Evolutionary conservation across 2,888 invertebrate genomes (phyloP).

Genomic region (Pristionchus exspectatus): DNA sequence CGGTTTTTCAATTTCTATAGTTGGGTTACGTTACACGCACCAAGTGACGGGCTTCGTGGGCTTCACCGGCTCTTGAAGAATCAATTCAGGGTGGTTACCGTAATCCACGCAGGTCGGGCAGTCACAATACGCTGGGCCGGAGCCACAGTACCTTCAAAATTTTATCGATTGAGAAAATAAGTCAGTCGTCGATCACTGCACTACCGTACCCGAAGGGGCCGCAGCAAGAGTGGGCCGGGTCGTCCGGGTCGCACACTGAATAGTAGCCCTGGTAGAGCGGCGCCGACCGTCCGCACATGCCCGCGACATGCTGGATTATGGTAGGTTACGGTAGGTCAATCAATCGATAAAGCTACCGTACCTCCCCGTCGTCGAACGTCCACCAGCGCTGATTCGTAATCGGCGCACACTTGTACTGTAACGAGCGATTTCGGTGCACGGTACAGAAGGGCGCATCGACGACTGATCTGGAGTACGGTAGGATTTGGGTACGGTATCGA

Average conservation of each 20-base stretch:
- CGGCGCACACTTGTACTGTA: conserved; percentile 72
- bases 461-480: conserved; percentile 4
- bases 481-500: not conserved
- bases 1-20: not conserved
- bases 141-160: conserved; percentile 76
- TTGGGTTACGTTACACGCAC: conserved; percentile 48
- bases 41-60: conserved; percentile 68
- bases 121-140: conserved; percentile 76
- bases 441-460: conserved; percentile 46
- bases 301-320: conserved; percentile 68
- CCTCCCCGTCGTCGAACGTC: conserved; percentile 76
- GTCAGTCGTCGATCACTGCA: not conserved
- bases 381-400: conserved; percentile 77
- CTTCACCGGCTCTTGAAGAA: conserved; percentile 72
- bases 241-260: conserved; percentile 79
- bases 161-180: conserved; percentile 24
- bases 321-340: not conserved
- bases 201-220: conserved; percentile 61
- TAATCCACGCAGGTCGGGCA: conserved; percentile 77
- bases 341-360: conserved; percentile 37
- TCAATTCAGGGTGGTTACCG: conserved; percentile 70
- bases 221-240: conserved; percentile 78
- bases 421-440: conserved; percentile 7
- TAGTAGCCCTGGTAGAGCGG: conserved; percentile 77
- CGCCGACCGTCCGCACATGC: conserved; percentile 77